Conservation (phyloP, 1,140 invertebrate genomes). For the Coptotermes formosanus region DNA sequence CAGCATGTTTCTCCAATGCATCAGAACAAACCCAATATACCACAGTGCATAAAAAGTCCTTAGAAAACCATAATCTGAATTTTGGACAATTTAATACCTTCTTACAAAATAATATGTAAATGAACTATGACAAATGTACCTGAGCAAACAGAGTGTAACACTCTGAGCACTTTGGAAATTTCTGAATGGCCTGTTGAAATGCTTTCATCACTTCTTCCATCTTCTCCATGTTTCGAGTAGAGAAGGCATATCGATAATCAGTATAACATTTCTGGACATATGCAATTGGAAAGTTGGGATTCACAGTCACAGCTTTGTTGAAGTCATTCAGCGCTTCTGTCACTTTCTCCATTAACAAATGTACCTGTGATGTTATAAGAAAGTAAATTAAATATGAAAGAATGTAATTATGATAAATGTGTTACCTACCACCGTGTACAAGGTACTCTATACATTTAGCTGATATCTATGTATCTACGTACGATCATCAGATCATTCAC, state of each 20-base stretch:
- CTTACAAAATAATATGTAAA: no score
- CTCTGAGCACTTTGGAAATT: constrained; percentile 82
- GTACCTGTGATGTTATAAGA: constrained; percentile 58
- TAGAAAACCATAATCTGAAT: no score
- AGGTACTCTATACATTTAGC: no score
- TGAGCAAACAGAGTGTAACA: constrained; percentile 80
- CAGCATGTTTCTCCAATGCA: no score
- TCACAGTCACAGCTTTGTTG: constrained; percentile 75
- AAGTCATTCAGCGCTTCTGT: constrained; percentile 80
- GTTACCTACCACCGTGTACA: no score
- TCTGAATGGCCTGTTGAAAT: constrained; percentile 72
- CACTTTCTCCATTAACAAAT: constrained; percentile 76
- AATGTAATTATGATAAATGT: no score
- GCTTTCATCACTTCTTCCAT: constrained; percentile 62
- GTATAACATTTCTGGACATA: constrained; percentile 86
- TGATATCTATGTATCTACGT: no score
- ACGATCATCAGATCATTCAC: no score
- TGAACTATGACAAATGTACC: constrained; percentile 49
- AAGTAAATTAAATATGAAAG: not conserved
- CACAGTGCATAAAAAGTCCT: no score
- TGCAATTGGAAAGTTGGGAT: constrained; percentile 79
- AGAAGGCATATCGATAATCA: constrained; percentile 68
- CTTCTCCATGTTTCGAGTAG: constrained; percentile 54
- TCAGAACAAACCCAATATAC: no score
- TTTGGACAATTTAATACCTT: no score